Evolutionary conservation across 2,888 invertebrate species (phyloP).

Genomic region (Panopea generosa): DNA sequence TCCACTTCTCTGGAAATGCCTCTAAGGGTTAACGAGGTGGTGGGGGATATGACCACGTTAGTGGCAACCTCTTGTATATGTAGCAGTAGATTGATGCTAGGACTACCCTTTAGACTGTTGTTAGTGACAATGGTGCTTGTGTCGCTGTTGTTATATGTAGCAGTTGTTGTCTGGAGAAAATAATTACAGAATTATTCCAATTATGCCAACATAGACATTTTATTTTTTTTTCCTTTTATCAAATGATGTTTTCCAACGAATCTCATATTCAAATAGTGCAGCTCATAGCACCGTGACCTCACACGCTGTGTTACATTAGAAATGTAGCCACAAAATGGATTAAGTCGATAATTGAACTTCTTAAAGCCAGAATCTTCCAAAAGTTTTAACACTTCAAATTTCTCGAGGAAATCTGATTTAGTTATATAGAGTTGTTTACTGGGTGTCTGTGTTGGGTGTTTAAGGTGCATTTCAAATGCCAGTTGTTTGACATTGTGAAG

Average conservation of each 20-base stretch:
- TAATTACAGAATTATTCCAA: too few relatives aligned
- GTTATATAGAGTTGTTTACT: conserved; percentile 47
- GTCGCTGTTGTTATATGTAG: too few relatives aligned
- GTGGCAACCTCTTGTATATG: too few relatives aligned
- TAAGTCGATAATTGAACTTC: conserved; percentile 75
- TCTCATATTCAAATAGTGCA: conserved; percentile 77
- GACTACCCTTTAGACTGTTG: too few relatives aligned
- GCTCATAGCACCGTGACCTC: conserved; percentile 75
- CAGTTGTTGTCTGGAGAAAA: too few relatives aligned
- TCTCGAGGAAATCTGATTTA: conserved; percentile 69
- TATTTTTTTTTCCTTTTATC: not conserved
- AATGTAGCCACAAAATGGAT: conserved; percentile 74
- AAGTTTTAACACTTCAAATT: conserved; percentile 68
- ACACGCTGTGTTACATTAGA: conserved; percentile 55
- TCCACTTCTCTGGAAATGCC: too few relatives aligned
- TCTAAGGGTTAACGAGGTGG: too few relatives aligned
- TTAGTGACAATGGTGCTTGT: too few relatives aligned
- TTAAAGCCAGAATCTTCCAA: conserved; percentile 71
- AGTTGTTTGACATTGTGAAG: conserved; percentile 77
- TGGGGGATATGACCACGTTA: too few relatives aligned
- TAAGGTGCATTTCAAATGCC: conserved; percentile 77
- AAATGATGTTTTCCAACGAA: conserved; percentile 60
- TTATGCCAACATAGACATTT: not conserved
- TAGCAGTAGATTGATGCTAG: too few relatives aligned
- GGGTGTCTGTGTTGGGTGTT: conserved; percentile 55